phyloP scores from a whole-genome alignment of 1,140 invertebrate species.

The Lepidurus arcticus region DNA sequence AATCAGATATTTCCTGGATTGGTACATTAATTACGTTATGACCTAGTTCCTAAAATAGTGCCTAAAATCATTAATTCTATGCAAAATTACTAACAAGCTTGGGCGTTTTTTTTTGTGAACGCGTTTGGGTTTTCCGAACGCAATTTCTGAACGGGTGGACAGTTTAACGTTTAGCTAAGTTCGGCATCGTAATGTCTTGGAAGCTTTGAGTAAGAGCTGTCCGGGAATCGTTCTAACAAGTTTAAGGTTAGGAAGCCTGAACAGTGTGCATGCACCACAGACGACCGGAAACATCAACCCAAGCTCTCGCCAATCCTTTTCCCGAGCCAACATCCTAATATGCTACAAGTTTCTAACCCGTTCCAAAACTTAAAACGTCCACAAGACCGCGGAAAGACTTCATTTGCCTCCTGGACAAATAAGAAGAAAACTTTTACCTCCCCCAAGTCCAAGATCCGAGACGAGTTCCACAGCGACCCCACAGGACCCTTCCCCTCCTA shows the following conservation, averaged over 20 bases:
- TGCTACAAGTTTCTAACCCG: background rate
- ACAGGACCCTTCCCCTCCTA: background rate
- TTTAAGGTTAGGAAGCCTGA: constrained; percentile 19
- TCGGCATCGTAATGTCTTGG: background rate
- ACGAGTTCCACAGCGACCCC: background rate
- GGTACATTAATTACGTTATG: too few relatives aligned
- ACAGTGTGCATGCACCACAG: background rate
- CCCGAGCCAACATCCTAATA: constrained; percentile 4
- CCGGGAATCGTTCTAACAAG: background rate
- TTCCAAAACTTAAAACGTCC: background rate
- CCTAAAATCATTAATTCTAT: too few relatives aligned
- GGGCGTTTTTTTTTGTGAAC: too few relatives aligned
- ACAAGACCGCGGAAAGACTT: background rate
- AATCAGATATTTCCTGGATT: too few relatives aligned
- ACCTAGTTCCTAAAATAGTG: too few relatives aligned
- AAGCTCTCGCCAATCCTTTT: background rate
- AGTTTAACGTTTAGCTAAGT: background rate
- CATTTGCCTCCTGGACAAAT: constrained; percentile 14
- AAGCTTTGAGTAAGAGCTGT: background rate
- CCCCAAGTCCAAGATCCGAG: background rate
- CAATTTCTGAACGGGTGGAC: background rate
- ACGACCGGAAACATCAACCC: constrained; percentile 13
- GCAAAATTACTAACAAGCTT: too few relatives aligned
- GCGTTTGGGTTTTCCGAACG: too few relatives aligned
- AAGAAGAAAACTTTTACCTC: background rate